Percentiles rank a stretch among this genome's conserved stretches.
Evolutionary conservation across 1,140 invertebrate species (phyloP).

Genomic region (Pogonomyrmex californicus): DNA sequence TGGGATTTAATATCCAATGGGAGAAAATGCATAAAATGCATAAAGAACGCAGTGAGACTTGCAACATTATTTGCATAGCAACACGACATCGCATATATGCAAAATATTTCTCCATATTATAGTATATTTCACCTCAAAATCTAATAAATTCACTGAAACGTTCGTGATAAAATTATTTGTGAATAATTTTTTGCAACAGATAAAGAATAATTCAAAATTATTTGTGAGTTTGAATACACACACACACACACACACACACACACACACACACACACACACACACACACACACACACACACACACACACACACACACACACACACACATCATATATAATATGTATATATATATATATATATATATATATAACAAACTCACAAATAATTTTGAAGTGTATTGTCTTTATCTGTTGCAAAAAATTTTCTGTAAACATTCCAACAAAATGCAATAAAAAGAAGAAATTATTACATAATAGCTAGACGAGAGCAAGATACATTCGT

Average conservation of each 20-base stretch:
- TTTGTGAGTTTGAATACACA: too few species aligned
- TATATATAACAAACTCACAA: not conserved
- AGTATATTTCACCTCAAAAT: not conserved
- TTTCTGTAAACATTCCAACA: not conserved
- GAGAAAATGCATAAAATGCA: not conserved
- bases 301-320: too few species aligned
- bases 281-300: too few species aligned
- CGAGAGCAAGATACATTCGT: not conserved
- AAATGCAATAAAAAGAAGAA: not conserved
- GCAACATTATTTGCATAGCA: slow-evolving; percentile 6
- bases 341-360: not conserved
- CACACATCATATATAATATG: too few species aligned
- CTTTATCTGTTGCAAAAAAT: not conserved
- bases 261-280: too few species aligned
- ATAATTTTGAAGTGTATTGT: not conserved
- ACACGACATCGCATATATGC: not conserved
- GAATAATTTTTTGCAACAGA: too few species aligned
- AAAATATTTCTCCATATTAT: not conserved
- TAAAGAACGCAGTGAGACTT: not conserved
- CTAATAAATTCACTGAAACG: not conserved
- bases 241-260: too few species aligned
- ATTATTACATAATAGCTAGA: not conserved
- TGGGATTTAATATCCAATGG: slow-evolving; percentile 26
- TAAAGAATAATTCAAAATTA: too few species aligned
- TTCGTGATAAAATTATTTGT: too few species aligned